A percentile compares a stretch with the other conserved stretches of the same genome.
phyloP scores from a whole-genome alignment of 1,140 invertebrate genomes.

The Drosophila ercepeae region DNA sequence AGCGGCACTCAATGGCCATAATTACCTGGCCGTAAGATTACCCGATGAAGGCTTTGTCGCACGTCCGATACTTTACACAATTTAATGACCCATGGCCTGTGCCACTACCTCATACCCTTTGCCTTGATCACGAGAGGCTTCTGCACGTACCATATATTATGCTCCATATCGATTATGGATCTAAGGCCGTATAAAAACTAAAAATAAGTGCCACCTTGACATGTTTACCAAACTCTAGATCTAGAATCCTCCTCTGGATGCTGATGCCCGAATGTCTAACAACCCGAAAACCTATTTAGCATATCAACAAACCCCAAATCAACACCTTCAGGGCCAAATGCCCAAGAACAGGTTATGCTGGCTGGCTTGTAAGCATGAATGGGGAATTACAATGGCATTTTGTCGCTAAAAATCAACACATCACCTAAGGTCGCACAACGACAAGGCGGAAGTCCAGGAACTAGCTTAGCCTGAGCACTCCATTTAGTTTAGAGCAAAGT shows the following conservation, averaged over 20 bases:
- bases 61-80: slow-evolving; percentile 44
- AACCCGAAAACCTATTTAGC: slow-evolving; percentile 26
- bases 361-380: slow-evolving; percentile 38
- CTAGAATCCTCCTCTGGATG: slow-evolving; percentile 1
- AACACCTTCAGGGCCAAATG: slow-evolving; percentile 31
- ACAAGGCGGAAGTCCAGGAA: slow-evolving; percentile 48
- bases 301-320: slow-evolving; percentile 18
- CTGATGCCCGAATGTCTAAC: not conserved
- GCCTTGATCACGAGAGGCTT: slow-evolving; percentile 33
- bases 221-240: slow-evolving; percentile 6
- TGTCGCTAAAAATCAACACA: not conserved
- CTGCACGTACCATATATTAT: slow-evolving; percentile 19
- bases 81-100: slow-evolving; percentile 19
- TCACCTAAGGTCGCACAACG: slow-evolving; percentile 18
- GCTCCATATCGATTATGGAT: slow-evolving; percentile 23
- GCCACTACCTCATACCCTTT: slow-evolving; percentile 11
- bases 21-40: slow-evolving; percentile 43
- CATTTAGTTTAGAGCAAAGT: slow-evolving; percentile 4
- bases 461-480: slow-evolving; percentile 17
- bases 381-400: slow-evolving; percentile 29
- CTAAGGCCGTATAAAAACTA: not conserved
- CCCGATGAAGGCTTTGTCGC: slow-evolving; percentile 39
- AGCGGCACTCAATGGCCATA: slow-evolving; percentile 59
- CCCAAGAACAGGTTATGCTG: slow-evolving; percentile 31
- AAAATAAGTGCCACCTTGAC: slow-evolving; percentile 11